A percentile compares a stretch with the other conserved stretches of the same genome.
These are phyloP conservation scores for Heteromormyrus szaboi DNA, from an alignment of 2,797 vertebrate genomes.

Conservation along the genomic window DNA sequence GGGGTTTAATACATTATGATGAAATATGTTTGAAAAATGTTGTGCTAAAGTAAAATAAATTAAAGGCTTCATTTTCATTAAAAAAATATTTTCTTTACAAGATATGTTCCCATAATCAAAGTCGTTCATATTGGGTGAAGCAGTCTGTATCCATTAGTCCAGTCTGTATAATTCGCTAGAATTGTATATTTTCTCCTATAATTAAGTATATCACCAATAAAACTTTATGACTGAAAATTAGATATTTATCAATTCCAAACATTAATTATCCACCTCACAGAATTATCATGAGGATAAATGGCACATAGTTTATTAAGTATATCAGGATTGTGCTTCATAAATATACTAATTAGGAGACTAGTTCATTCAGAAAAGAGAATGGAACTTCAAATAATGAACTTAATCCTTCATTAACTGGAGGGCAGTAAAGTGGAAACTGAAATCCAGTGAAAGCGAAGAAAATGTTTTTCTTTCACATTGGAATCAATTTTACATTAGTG, in stretches of 20 bases:
- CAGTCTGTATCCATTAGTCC: neutral
- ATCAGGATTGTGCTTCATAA: neutral
- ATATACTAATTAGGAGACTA: neutral
- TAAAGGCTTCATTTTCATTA: neutral
- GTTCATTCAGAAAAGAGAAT: neutral
- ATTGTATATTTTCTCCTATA: neutral
- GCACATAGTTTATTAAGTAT: neutral
- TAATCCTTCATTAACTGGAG: neutral
- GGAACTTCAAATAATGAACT: neutral
- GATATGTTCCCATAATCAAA: neutral
- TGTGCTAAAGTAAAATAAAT: neutral
- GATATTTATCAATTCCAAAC: neutral
- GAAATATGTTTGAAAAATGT: neutral
- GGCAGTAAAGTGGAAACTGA: slow-evolving; percentile 25
- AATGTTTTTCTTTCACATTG: neutral
- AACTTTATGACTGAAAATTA: neutral
- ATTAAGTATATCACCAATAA: neutral
- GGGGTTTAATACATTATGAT: neutral
- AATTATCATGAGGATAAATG: neutral
- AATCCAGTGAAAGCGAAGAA: slow-evolving; percentile 9
- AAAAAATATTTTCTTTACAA: neutral
- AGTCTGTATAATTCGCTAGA: neutral
- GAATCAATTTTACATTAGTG: neutral
- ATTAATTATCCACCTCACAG: neutral
- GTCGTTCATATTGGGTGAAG: neutral